phyloP scores from a whole-genome alignment of 2,113 vertebrate genomes.

The Gymnarchus niloticus region DNA sequence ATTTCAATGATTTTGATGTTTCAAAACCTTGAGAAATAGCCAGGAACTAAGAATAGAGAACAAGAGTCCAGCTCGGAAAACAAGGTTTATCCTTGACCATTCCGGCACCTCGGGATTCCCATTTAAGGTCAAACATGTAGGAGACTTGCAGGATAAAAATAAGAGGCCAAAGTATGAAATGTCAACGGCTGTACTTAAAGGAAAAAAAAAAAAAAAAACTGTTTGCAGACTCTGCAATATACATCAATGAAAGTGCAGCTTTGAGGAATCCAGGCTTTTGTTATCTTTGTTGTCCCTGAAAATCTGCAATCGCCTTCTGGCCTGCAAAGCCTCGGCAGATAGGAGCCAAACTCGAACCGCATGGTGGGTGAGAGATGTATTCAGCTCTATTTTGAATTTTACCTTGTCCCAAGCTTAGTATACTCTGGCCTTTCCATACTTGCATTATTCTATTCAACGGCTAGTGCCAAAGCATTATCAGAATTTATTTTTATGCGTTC shows the following conservation, averaged over 20 bases:
- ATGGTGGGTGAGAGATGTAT: not conserved
- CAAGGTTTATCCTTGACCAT: not conserved
- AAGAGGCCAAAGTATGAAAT: not conserved
- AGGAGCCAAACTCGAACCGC: not conserved
- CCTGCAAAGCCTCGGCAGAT: not conserved
- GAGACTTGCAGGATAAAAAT: not conserved
- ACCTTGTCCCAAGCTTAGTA: not conserved
- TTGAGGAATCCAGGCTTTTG: not conserved
- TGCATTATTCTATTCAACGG: not conserved
- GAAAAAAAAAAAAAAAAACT: not conserved
- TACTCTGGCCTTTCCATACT: not conserved
- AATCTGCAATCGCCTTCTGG: not conserved
- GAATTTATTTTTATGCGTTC: not conserved
- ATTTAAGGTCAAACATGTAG: not conserved
- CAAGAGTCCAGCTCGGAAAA: not conserved
- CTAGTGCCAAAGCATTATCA: not conserved
- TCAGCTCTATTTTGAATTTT: not conserved
- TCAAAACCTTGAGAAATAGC: not conserved
- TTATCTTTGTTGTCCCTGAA: slow-evolving; percentile 6
- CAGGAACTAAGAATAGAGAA: not conserved
- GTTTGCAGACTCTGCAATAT: not conserved
- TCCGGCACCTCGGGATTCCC: not conserved
- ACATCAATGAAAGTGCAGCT: not conserved
- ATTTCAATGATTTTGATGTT: not conserved
- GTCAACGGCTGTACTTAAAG: not conserved